These are phyloP conservation scores for Agapornis roseicollis DNA, from an alignment of 2,113 vertebrate genomes.

Conservation along the genomic window DNA sequence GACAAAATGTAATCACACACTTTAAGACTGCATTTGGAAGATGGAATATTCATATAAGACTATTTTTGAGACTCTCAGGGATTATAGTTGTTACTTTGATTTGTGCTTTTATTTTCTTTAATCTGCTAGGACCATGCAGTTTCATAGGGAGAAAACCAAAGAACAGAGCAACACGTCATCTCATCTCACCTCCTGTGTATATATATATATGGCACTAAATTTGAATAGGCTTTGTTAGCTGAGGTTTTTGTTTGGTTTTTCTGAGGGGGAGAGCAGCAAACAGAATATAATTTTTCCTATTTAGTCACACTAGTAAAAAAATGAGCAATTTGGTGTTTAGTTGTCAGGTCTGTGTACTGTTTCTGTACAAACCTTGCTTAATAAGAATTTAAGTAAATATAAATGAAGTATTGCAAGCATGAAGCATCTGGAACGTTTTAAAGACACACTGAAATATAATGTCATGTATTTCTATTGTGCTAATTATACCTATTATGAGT, in stretches of 20 bases:
- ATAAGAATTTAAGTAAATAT: neutral
- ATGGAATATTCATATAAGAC: neutral
- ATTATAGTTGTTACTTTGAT: neutral
- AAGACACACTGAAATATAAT: constrained; percentile 5
- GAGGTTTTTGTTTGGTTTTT: neutral
- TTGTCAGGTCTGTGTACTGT: neutral
- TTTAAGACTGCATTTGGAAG: neutral
- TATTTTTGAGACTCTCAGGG: neutral
- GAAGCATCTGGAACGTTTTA: constrained; percentile 35
- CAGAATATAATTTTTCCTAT: constrained; percentile 1
- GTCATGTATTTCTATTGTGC: neutral
- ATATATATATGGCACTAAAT: neutral
- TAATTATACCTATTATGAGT: constrained; percentile 22
- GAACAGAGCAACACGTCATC: neutral
- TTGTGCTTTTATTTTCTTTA: neutral
- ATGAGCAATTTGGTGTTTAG: neutral
- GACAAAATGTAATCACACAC: neutral
- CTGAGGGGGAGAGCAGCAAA: neutral
- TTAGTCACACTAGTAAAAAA: neutral
- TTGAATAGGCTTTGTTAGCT: neutral
- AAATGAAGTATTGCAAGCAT: neutral
- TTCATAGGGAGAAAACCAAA: neutral
- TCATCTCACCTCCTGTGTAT: neutral
- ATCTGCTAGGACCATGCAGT: neutral
- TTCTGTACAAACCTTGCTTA: neutral